Evolutionary conservation across 2,888 invertebrate species (phyloP).

Genomic region (Peribatodes rhomboidaria): DNA sequence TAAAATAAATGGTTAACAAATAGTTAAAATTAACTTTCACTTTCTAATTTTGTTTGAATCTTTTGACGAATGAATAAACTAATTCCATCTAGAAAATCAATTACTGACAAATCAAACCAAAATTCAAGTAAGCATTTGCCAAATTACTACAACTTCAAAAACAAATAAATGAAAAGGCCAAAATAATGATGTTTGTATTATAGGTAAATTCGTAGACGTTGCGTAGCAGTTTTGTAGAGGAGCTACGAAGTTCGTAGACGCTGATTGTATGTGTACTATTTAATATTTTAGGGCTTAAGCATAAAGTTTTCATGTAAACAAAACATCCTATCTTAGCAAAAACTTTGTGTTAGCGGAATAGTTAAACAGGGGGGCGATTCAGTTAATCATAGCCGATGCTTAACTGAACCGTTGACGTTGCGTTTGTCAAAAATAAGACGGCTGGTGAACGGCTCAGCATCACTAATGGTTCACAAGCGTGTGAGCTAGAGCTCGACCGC

Average conservation of each 20-base stretch:
- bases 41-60: not conserved
- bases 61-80: not conserved
- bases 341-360: too few species aligned
- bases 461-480: too few species aligned
- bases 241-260: slow-evolving; percentile 18
- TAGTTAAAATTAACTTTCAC: not conserved
- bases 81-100: not conserved
- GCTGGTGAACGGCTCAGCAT: too few species aligned
- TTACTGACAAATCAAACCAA: not conserved
- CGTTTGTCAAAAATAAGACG: too few species aligned
- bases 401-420: too few species aligned
- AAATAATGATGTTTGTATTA: not conserved
- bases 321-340: too few species aligned
- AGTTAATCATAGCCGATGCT: too few species aligned
- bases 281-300: too few species aligned
- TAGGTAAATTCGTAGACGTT: slow-evolving; percentile 6
- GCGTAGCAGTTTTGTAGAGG: slow-evolving; percentile 11
- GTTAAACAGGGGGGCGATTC: too few species aligned
- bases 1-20: not conserved
- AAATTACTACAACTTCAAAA: not conserved
- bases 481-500: too few species aligned
- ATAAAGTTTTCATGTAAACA: too few species aligned
- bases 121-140: not conserved
- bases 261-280: not conserved
- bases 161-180: not conserved